A percentile compares a stretch with the other conserved stretches of the same genome.
These are phyloP conservation scores for Caerostris darwini DNA, from an alignment of 1,140 invertebrate genomes.

Conservation along the genomic window DNA sequence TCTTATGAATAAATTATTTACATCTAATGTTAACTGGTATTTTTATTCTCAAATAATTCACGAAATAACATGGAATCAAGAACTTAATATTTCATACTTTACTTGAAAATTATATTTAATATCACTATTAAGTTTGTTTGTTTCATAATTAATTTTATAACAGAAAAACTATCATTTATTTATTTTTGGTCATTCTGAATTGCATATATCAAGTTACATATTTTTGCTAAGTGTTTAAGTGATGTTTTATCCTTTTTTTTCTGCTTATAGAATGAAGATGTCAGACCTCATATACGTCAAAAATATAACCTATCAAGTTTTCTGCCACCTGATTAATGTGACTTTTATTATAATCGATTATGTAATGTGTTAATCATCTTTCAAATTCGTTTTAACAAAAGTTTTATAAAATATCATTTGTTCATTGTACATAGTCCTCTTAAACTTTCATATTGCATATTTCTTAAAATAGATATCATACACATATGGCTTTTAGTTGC, in stretches of 20 bases:
- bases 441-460: conserved; percentile 30
- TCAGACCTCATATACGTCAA: conserved; percentile 93
- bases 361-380: background rate
- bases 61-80: too few species aligned
- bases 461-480: conserved; percentile 17
- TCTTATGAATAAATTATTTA: too few species aligned
- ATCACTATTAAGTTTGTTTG: too few species aligned
- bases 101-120: too few species aligned
- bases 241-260: conserved; percentile 76
- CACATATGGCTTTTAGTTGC: conserved; percentile 9
- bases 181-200: too few species aligned
- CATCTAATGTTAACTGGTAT: too few species aligned
- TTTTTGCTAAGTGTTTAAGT: too few species aligned
- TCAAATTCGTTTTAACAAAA: background rate
- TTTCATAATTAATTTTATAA: too few species aligned
- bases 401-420: conserved; percentile 46
- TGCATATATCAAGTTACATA: too few species aligned
- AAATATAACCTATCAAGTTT: conserved; percentile 94
- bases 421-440: conserved; percentile 59
- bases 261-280: conserved; percentile 92
- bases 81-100: too few species aligned
- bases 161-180: too few species aligned
- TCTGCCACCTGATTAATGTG: conserved; percentile 89
- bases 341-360: background rate
- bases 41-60: too few species aligned